Conservation (phyloP, 2,888 invertebrate genomes). For the Trachelus tabidus region DNA sequence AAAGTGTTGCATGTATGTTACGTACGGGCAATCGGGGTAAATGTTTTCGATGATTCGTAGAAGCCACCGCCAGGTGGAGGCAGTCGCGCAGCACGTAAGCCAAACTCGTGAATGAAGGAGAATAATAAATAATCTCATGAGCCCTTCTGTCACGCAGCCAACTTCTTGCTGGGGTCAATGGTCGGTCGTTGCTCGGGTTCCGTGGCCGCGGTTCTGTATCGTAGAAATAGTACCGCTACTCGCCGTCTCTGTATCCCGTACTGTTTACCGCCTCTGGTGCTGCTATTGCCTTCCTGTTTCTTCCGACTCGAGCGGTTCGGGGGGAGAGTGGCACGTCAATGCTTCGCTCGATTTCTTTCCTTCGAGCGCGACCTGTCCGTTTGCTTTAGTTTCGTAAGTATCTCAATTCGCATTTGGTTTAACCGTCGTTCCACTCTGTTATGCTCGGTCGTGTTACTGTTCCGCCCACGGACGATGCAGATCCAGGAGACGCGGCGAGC, state of each 20-base stretch:
- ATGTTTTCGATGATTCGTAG: background rate
- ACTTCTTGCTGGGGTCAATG: conserved; percentile 56
- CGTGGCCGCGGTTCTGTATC: conserved; percentile 40
- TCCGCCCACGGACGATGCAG: background rate
- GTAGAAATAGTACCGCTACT: conserved; percentile 64
- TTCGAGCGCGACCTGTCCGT: conserved; percentile 17
- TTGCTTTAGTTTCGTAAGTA: conserved; percentile 11
- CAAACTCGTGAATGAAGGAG: conserved; percentile 2
- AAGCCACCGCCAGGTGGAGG: background rate
- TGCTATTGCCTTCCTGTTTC: background rate
- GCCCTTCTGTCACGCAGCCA: conserved; percentile 20
- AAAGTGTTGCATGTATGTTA: background rate
- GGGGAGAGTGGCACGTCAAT: background rate
- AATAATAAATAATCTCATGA: background rate
- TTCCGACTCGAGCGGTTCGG: background rate
- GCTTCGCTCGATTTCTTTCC: conserved; percentile 8
- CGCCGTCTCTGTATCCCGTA: conserved; percentile 43
- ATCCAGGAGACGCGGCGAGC: background rate
- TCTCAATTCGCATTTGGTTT: background rate
- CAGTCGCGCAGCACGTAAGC: background rate
- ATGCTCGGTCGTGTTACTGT: background rate
- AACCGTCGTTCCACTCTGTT: background rate
- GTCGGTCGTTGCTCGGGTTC: conserved; percentile 53
- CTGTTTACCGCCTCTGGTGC: background rate
- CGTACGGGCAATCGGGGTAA: background rate